Evolutionary conservation across 2,888 invertebrate species (phyloP).

Genomic region (Tortrix viridana): DNA sequence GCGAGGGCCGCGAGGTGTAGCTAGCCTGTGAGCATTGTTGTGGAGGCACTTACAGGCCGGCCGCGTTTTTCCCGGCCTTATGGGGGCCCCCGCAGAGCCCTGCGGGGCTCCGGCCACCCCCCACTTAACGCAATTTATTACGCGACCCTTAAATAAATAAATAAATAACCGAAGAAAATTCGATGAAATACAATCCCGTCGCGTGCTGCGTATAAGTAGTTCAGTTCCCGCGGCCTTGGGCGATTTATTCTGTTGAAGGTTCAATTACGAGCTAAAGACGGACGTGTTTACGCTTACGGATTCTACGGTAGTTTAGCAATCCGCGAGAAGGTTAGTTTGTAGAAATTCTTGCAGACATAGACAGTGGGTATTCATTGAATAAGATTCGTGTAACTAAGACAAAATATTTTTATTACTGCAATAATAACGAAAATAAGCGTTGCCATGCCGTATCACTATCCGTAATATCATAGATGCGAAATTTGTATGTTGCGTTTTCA

Average conservation of each 20-base stretch:
- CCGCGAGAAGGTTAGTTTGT: too few species aligned
- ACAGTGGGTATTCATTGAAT: too few species aligned
- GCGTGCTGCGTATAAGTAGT: slow-evolving; percentile 55
- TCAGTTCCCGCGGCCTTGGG: slow-evolving; percentile 46
- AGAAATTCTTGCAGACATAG: too few species aligned
- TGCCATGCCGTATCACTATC: too few species aligned
- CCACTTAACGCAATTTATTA: slow-evolving; percentile 84
- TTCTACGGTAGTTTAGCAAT: too few species aligned
- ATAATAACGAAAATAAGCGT: too few species aligned
- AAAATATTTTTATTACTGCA: too few species aligned
- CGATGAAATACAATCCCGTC: slow-evolving; percentile 75
- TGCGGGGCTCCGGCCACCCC: slow-evolving; percentile 77
- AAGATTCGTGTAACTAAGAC: too few species aligned
- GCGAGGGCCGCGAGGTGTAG: slow-evolving; percentile 52
- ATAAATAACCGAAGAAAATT: slow-evolving; percentile 82
- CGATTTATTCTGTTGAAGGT: slow-evolving; percentile 5
- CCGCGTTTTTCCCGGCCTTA: slow-evolving; percentile 79
- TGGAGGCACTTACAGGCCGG: slow-evolving; percentile 79
- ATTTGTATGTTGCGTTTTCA: too few species aligned
- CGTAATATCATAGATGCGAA: too few species aligned
- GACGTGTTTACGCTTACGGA: too few species aligned
- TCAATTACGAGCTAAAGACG: neutral
- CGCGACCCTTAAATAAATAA: slow-evolving; percentile 82
- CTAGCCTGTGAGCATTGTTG: slow-evolving; percentile 60
- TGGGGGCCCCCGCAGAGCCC: slow-evolving; percentile 76